Percentiles rank a stretch among this genome's conserved stretches.
phyloP scores from a whole-genome alignment of 2,888 invertebrate genomes.

The Stenchaetothrips biformis region DNA sequence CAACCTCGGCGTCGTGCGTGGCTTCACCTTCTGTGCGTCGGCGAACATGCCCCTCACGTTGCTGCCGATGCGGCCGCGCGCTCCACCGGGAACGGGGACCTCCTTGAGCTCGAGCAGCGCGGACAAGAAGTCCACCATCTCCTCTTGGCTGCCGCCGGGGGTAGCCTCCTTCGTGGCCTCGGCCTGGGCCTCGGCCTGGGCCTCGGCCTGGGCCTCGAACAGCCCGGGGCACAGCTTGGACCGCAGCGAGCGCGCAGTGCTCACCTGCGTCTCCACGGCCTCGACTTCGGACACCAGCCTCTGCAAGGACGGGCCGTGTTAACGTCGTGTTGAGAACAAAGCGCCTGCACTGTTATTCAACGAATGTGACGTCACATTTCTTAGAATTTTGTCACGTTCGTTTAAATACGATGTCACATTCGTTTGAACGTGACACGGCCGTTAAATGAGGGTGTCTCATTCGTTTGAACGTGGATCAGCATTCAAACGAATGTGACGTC shows the following conservation, averaged over 20 bases:
- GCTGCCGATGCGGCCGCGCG: constrained; percentile 52
- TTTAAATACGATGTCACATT: too few relatives aligned
- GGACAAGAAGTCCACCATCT: constrained; percentile 47
- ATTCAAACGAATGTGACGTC: too few relatives aligned
- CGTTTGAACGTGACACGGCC: too few relatives aligned
- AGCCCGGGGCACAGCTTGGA: constrained; percentile 48
- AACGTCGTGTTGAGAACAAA: constrained; percentile 43
- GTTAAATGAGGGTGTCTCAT: too few relatives aligned
- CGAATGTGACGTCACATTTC: too few relatives aligned
- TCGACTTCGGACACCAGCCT: constrained; percentile 51
- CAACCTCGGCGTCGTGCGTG: not conserved
- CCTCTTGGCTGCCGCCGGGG: constrained; percentile 40
- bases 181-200: constrained; percentile 41
- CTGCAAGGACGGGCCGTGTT: constrained; percentile 39
- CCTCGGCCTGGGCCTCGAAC: constrained; percentile 36
- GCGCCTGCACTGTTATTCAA: not conserved
- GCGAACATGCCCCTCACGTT: constrained; percentile 56
- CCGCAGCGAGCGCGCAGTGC: constrained; percentile 53
- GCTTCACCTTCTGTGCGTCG: constrained; percentile 53
- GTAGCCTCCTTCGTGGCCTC: constrained; percentile 45
- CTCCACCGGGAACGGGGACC: constrained; percentile 55
- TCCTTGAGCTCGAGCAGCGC: constrained; percentile 55
- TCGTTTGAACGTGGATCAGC: too few relatives aligned
- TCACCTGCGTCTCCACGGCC: constrained; percentile 50
- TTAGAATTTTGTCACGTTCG: too few relatives aligned